Conservation (phyloP, 2,113 vertebrate species). For the Sprattus sprattus region DNA sequence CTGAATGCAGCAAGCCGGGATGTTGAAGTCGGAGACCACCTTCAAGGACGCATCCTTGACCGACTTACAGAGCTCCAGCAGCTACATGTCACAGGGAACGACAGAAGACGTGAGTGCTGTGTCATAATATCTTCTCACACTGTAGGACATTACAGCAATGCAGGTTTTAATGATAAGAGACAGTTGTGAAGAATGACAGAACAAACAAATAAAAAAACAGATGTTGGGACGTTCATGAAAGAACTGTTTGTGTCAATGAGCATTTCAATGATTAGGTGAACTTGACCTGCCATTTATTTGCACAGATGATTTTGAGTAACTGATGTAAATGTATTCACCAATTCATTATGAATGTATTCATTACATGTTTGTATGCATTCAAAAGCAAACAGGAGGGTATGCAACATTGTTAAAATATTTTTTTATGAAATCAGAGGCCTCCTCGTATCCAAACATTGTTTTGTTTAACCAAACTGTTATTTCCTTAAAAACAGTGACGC, state of each 20-base stretch:
- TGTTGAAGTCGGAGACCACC: conserved; percentile 65
- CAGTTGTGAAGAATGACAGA: not conserved
- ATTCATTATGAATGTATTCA: not conserved
- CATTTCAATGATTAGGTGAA: not conserved
- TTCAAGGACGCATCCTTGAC: conserved; percentile 65
- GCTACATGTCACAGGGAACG: conserved; percentile 56
- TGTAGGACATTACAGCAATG: not conserved
- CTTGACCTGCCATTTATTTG: not conserved
- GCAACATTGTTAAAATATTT: not conserved
- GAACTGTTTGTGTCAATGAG: not conserved
- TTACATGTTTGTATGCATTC: not conserved
- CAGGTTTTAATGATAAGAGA: too few relatives aligned
- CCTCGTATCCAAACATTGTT: not conserved
- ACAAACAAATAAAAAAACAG: not conserved
- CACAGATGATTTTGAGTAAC: not conserved
- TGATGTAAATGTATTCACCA: not conserved
- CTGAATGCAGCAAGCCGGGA: conserved; percentile 57
- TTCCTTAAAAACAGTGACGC: not conserved
- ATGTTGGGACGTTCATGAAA: not conserved
- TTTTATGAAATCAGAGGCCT: not conserved
- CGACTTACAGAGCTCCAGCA: conserved; percentile 60
- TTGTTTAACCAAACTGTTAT: not conserved
- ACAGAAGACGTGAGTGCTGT: not conserved
- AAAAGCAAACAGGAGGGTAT: not conserved
- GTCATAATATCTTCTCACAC: too few relatives aligned